Evolutionary conservation across 2,797 vertebrate species (phyloP).

Genomic region (Microctenopoma steveboyesi): DNA sequence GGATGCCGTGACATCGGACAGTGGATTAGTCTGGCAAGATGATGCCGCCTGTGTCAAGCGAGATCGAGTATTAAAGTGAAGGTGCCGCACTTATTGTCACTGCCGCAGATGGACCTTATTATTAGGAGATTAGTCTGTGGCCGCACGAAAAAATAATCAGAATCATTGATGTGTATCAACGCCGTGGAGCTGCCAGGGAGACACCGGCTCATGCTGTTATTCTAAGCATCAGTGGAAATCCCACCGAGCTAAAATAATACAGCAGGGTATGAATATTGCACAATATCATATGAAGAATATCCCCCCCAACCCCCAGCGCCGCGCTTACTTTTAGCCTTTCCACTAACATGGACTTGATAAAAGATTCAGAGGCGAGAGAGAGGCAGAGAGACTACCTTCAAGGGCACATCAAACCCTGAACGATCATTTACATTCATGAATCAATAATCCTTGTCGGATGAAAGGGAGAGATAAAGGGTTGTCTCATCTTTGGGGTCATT

Average conservation of each 20-base stretch:
- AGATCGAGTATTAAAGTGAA: conserved; percentile 64
- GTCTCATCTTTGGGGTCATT: conserved; percentile 71
- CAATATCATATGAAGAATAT: conserved; percentile 35
- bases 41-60: conserved; percentile 57
- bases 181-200: conserved; percentile 33
- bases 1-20: conserved; percentile 56
- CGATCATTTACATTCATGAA: conserved; percentile 78
- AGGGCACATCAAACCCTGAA: conserved; percentile 70
- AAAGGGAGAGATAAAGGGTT: conserved; percentile 57
- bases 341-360: conserved; percentile 49
- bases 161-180: conserved; percentile 58
- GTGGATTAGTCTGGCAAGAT: conserved; percentile 61
- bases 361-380: conserved; percentile 58
- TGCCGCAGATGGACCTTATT: conserved; percentile 73
- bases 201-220: conserved; percentile 19
- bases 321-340: conserved; percentile 44
- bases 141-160: conserved; percentile 46
- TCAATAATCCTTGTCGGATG: conserved; percentile 74
- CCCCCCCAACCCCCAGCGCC: conserved; percentile 16
- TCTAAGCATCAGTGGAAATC: conserved; percentile 43
- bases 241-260: conserved; percentile 45
- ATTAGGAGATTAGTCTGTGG: conserved; percentile 68
- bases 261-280: conserved; percentile 58
- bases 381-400: conserved; percentile 50
- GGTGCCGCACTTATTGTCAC: conserved; percentile 60